phyloP scores from a whole-genome alignment of 2,888 invertebrate genomes.

The Conus canariensis region DNA sequence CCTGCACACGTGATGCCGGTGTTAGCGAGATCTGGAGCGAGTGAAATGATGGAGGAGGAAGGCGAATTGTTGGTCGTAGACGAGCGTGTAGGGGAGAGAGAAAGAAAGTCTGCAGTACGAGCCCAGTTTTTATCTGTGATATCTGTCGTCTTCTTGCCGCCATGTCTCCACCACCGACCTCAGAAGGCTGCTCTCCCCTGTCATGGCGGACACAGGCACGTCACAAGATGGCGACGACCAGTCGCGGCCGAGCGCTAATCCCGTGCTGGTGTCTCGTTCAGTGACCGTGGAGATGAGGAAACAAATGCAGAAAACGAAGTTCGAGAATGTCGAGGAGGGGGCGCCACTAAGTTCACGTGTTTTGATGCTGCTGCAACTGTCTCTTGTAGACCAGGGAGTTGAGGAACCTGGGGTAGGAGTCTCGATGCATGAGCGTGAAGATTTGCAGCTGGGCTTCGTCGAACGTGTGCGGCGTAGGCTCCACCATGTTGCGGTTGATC shows the following conservation, averaged over 20 bases:
- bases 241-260: not conserved
- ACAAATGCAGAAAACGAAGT: not conserved
- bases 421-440: conserved; percentile 99
- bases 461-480: conserved; percentile 97
- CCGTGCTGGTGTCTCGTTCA: not conserved
- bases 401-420: conserved; percentile 98
- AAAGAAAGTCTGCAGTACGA: not conserved
- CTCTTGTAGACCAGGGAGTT: conserved; percentile 94
- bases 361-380: conserved; percentile 80
- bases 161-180: not conserved
- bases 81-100: not conserved
- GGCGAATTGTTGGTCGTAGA: not conserved
- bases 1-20: no score
- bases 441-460: conserved; percentile 99
- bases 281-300: not conserved
- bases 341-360: not conserved
- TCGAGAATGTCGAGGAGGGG: not conserved
- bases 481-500: conserved; percentile 98
- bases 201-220: not conserved
- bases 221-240: conserved; percentile 21
- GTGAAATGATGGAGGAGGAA: not conserved
- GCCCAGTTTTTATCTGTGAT: not conserved
- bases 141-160: not conserved
- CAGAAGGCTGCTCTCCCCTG: not conserved
- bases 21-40: no score